A percentile compares a stretch with the other conserved stretches of the same genome.
Conservation (phyloP, 2,113 vertebrate species). For the Siniperca knerii region DNA sequence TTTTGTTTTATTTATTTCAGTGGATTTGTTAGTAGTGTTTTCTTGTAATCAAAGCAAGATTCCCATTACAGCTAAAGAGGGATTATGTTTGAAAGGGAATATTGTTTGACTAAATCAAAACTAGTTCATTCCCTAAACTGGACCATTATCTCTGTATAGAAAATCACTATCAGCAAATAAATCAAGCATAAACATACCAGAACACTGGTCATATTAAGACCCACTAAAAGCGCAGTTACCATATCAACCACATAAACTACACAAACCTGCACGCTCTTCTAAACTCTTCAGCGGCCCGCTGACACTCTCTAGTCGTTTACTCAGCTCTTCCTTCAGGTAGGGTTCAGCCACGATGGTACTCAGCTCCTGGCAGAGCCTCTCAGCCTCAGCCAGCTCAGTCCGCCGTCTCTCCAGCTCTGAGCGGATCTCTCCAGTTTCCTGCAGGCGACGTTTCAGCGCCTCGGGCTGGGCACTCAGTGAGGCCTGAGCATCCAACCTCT, state of each 20-base stretch:
- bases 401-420: conserved; percentile 91
- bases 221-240: neutral
- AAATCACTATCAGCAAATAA: neutral
- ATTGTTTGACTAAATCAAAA: neutral
- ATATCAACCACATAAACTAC: neutral
- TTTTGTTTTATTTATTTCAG: conserved; percentile 17
- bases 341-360: conserved; percentile 93
- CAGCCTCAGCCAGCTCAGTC: conserved; percentile 88
- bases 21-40: conserved; percentile 1
- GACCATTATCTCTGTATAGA: neutral
- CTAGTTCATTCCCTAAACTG: neutral
- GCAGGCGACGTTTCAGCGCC: conserved; percentile 91
- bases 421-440: conserved; percentile 96
- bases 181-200: neutral
- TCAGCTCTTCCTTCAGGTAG: conserved; percentile 95
- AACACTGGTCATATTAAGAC: neutral
- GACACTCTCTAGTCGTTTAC: conserved; percentile 92
- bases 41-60: conserved; percentile 13
- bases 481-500: conserved; percentile 89
- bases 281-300: conserved; percentile 91
- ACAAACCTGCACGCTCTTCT: conserved; percentile 94
- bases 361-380: conserved; percentile 90
- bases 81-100: conserved; percentile 1
- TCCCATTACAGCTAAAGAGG: neutral
- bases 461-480: conserved; percentile 93